phyloP scores from a whole-genome alignment of 2,888 invertebrate species.

The Hydropsyche betteni region DNA sequence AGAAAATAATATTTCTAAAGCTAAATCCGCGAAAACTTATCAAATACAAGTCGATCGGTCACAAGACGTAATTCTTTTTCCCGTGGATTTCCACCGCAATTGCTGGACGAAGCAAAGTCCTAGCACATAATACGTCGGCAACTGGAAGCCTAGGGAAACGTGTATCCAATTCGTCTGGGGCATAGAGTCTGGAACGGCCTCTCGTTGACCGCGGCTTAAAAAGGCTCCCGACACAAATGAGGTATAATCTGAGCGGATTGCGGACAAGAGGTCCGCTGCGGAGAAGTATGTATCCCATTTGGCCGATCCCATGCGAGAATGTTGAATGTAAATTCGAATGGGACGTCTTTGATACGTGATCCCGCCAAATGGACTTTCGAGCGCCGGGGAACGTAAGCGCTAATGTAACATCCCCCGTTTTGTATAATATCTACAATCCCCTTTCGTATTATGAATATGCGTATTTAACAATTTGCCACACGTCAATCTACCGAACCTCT shows the following conservation, averaged over 20 bases:
- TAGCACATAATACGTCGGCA: too few species aligned
- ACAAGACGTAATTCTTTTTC: too few species aligned
- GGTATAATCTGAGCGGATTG: conserved; percentile 49
- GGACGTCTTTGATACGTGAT: conserved; percentile 50
- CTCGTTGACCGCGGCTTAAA: conserved; percentile 48
- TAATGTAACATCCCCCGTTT: not conserved
- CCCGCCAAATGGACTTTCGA: conserved; percentile 44
- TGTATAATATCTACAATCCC: too few species aligned
- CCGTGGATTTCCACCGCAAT: too few species aligned
- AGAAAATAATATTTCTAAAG: too few species aligned
- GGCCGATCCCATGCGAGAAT: conserved; percentile 35
- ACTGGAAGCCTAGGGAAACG: too few species aligned
- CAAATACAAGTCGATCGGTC: not conserved
- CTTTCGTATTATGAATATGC: too few species aligned
- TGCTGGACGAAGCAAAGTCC: too few species aligned
- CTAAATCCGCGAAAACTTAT: too few species aligned
- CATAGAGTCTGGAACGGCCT: conserved; percentile 21
- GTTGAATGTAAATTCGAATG: conserved; percentile 51
- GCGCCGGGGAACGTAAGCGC: conserved; percentile 2
- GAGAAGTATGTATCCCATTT: conserved; percentile 25
- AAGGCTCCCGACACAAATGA: conserved; percentile 51
- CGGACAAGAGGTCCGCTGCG: conserved; percentile 29
- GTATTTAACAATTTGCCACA: too few species aligned
- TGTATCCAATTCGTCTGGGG: too few species aligned
- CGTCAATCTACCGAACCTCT: too few species aligned